Conservation (phyloP, 2,113 vertebrate species). For the Malaclemys terrapin region DNA sequence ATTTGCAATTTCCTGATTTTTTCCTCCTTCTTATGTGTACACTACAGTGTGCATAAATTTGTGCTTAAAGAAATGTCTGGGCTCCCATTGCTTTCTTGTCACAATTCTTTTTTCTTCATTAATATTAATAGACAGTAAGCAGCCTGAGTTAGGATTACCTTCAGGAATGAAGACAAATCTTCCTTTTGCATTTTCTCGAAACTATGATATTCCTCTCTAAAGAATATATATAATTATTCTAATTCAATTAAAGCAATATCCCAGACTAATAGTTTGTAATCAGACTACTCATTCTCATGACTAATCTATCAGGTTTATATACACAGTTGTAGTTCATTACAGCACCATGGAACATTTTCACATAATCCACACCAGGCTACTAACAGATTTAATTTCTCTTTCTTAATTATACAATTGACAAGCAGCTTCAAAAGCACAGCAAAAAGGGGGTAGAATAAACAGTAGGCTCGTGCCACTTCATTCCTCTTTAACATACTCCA, state of each 20-base stretch:
- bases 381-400: not conserved
- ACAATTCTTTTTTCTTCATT: not conserved
- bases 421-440: not conserved
- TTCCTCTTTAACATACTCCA: not conserved
- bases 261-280: conserved; percentile 29
- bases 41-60: not conserved
- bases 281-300: not conserved
- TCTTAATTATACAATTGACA: conserved; percentile 6
- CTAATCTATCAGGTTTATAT: conserved; percentile 10
- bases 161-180: conserved; percentile 17
- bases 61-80: not conserved
- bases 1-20: not conserved
- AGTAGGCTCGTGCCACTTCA: not conserved
- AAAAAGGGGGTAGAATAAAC: not conserved
- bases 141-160: conserved; percentile 19
- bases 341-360: not conserved
- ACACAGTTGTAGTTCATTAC: not conserved
- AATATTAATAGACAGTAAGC: conserved; percentile 17
- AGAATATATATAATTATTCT: not conserved
- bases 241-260: conserved; percentile 40
- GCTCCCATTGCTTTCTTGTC: not conserved
- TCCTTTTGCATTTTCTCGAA: not conserved
- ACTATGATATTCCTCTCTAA: not conserved
- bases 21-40: not conserved
- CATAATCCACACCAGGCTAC: not conserved